Conservation (phyloP, 1,140 invertebrate genomes). For the Cataglyphis hispanica region DNA sequence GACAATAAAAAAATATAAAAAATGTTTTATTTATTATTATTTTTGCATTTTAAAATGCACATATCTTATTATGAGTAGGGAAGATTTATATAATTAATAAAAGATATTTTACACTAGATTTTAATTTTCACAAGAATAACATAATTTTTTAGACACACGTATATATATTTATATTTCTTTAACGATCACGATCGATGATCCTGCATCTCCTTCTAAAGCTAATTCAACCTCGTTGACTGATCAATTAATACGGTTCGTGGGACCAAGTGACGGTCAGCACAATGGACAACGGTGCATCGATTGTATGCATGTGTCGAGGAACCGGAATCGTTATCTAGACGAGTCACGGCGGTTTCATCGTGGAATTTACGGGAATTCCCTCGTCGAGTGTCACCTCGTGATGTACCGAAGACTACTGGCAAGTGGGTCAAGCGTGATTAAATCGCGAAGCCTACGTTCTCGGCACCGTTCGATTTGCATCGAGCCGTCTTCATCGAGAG, state of each 20-base stretch:
- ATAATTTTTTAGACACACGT: not conserved
- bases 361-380: constrained; percentile 73
- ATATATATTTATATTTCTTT: too few species aligned
- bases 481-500: constrained; percentile 28
- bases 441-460: constrained; percentile 43
- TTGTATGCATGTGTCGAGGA: constrained; percentile 65
- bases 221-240: not conserved
- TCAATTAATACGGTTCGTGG: constrained; percentile 65
- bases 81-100: not conserved
- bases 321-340: constrained; percentile 65
- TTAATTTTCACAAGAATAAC: not conserved
- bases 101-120: too few species aligned
- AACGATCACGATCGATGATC: not conserved
- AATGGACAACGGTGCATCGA: constrained; percentile 52
- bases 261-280: constrained; percentile 25
- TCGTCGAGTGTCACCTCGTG: constrained; percentile 47
- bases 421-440: constrained; percentile 74
- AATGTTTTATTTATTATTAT: not conserved
- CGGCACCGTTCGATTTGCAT: constrained; percentile 61
- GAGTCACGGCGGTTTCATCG: constrained; percentile 70
- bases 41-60: not conserved
- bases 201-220: not conserved
- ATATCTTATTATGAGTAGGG: not conserved
- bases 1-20: not conserved
- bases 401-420: constrained; percentile 66